Base-by-base conservation (phyloP, 1,140 invertebrate species). In the Idris sp. region DNA sequence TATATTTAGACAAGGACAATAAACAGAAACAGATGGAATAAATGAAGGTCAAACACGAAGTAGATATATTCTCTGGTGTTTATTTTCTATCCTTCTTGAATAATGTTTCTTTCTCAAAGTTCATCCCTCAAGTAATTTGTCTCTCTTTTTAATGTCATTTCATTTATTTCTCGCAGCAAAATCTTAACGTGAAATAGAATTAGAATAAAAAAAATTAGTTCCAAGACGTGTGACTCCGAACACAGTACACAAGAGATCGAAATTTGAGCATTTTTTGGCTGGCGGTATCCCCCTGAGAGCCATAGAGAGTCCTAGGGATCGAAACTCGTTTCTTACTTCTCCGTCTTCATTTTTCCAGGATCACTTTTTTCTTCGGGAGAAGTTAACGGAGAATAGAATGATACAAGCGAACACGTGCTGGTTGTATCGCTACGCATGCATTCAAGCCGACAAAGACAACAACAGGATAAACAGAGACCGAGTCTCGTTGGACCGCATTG, bases 191-290 rank as follows among this genome's bases (percentile, higher is more conserved):
- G n/a, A n/a, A n/a, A n/a, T n/a, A n/a, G n/a, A n/a, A n/a, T n/a
- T n/a, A n/a, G 31, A 40, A 48, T 25, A 25, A 56, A 54, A 46
- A 54, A 40, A 67, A 25, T 38, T 40, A 49, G 30, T 38, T 38
- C 33, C 19, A 46, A 62, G 43, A 58, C 56, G 62, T 25, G 61
- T 59, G n/a, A n/a, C n/a, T n/a, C n/a, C n/a, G n/a, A n/a, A n/a
- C n/a, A n/a, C n/a, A n/a, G n/a, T n/a, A n/a, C n/a, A n/a, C n/a
- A n/a, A n/a, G n/a, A n/a, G n/a, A n/a, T n/a, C n/a, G 74, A 76
- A 76, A 79, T 77, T 79, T 83, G 81, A 81, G 80, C n/a, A 80
- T 59, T 77, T 79, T 68, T 76, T 74, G 79, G 41, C 71, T 68
- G 77, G 36, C 48, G 38, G 48, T 35, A 56, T 41, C 78, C 80